Conservation (phyloP, 2,888 invertebrate genomes). For the Limnephilus marmoratus region DNA sequence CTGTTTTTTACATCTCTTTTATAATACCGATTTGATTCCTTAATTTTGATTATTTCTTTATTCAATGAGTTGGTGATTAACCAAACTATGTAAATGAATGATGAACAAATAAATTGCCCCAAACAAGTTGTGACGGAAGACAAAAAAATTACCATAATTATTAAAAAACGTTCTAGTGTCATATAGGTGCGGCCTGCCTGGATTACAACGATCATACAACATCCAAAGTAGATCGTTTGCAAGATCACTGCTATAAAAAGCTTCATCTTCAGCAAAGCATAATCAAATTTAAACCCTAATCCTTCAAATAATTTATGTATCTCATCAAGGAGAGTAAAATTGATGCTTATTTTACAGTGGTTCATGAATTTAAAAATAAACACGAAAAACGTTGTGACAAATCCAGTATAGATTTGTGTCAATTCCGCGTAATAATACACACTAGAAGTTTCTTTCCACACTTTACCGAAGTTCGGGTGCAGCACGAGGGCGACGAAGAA, state of each 20-base stretch:
- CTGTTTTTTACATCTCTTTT: not conserved
- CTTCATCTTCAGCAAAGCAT: not conserved
- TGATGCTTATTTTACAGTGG: not conserved
- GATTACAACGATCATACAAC: not conserved
- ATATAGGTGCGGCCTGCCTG: not conserved
- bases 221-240: not conserved
- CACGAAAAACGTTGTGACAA: not conserved
- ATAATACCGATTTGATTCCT: not conserved
- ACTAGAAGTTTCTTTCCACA: not conserved
- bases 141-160: not conserved
- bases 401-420: not conserved
- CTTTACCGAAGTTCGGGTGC: not conserved
- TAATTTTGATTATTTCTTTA: not conserved
- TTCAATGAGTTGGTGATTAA: not conserved
- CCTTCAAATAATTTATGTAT: not conserved
- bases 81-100: not conserved
- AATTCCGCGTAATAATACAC: not conserved
- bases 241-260: not conserved
- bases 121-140: not conserved
- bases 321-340: not conserved
- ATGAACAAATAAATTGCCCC: not conserved
- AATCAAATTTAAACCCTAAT: not conserved
- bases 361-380: not conserved
- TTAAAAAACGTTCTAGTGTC: not conserved
- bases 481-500: not conserved